These are phyloP conservation scores for Sinentomon sp. DNA, from an alignment of 2,888 invertebrate species.

Conservation along the genomic window DNA sequence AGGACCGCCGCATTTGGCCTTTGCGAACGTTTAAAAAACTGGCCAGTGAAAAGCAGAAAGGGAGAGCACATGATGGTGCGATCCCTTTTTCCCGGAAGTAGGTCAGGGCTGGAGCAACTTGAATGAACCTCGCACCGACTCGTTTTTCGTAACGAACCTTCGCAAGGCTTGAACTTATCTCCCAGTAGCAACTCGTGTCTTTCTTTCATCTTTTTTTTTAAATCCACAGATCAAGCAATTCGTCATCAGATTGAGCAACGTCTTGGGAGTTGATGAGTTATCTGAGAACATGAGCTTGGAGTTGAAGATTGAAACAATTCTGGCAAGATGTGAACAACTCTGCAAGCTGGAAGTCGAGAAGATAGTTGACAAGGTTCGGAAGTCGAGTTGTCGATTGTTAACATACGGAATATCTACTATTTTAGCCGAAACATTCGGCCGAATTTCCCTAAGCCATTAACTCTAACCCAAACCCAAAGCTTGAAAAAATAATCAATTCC, in stretches of 20 bases:
- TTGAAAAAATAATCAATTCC: not conserved
- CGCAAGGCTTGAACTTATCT: too few relatives aligned
- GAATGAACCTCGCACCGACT: too few relatives aligned
- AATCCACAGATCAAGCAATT: conserved; percentile 34
- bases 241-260: conserved; percentile 50
- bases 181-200: too few relatives aligned
- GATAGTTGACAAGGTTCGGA: conserved; percentile 44
- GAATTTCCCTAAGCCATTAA: not conserved
- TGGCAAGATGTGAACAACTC: conserved; percentile 60
- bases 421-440: not conserved
- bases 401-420: not conserved
- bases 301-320: conserved; percentile 50
- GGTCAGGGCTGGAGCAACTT: too few relatives aligned
- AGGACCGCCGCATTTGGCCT: too few relatives aligned
- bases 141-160: too few relatives aligned
- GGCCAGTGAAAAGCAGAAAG: too few relatives aligned
- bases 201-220: not conserved
- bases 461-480: conserved; percentile 1
- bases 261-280: conserved; percentile 58
- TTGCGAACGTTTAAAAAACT: too few relatives aligned
- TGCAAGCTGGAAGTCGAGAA: conserved; percentile 51
- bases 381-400: conserved; percentile 1
- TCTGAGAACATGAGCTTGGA: conserved; percentile 52
- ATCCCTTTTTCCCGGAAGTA: too few relatives aligned
- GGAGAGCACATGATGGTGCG: too few relatives aligned